These are phyloP conservation scores for Clavelina lepadiformis DNA, from an alignment of 23 tunicate species.

Conservation along the genomic window DNA sequence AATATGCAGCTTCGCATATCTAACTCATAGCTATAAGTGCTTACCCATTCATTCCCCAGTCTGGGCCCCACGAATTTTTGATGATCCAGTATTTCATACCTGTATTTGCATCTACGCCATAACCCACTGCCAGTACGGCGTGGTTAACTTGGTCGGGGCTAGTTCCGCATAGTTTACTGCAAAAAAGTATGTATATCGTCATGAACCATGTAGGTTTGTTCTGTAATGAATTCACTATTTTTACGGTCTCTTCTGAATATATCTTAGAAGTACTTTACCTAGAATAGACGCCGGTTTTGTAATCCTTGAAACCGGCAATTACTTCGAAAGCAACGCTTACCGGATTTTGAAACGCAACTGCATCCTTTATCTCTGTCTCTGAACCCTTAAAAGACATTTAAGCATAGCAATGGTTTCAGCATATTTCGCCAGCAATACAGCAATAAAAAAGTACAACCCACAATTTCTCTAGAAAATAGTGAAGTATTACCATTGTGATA, in stretches of 20 bases:
- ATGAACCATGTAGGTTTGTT: too few species aligned
- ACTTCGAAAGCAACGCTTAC: constrained; percentile 92
- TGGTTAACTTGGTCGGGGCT: constrained; percentile 80
- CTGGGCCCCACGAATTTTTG: constrained; percentile 96
- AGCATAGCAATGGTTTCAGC: too few species aligned
- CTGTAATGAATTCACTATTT: too few species aligned
- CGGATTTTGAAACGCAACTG: constrained; percentile 68
- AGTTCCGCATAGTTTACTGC: constrained; percentile 74
- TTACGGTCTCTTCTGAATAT: too few species aligned
- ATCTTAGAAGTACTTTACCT: too few species aligned
- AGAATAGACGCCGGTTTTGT: constrained; percentile 86
- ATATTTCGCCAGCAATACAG: too few species aligned
- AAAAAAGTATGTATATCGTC: not conserved
- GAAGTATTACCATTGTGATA: constrained; percentile 82
- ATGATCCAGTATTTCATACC: constrained; percentile 85
- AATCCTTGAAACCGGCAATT: constrained; percentile 53
- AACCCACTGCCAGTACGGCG: constrained; percentile 96
- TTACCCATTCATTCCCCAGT: constrained; percentile 89
- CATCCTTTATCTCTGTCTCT: constrained; percentile 51
- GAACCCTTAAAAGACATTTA: constrained; percentile 46
- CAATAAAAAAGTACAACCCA: too few species aligned
- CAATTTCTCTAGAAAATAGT: too few species aligned
- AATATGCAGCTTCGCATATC: too few species aligned
- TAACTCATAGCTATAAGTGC: constrained; percentile 2
- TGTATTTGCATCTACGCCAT: constrained; percentile 33